phyloP scores from a whole-genome alignment of 2,888 invertebrate species.

The Macaria notata region DNA sequence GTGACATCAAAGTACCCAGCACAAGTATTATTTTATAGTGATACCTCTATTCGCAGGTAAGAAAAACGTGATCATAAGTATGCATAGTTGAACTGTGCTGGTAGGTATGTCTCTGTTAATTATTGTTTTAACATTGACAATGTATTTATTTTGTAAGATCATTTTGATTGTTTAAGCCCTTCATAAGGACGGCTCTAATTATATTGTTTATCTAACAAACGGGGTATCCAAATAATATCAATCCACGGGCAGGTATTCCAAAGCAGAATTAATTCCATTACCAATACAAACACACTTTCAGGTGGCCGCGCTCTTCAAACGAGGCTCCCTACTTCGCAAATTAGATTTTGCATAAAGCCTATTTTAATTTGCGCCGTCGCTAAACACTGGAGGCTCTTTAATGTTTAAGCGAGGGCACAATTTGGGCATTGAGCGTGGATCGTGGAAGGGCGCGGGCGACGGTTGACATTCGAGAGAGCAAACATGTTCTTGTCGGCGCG shows the following conservation, averaged over 20 bases:
- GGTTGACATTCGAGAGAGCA: slow-evolving; percentile 75
- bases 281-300: slow-evolving; percentile 72
- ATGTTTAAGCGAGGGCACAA: slow-evolving; percentile 73
- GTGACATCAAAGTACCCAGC: too few relatives aligned
- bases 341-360: slow-evolving; percentile 81
- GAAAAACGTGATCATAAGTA: too few relatives aligned
- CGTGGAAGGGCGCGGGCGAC: slow-evolving; percentile 47
- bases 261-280: slow-evolving; percentile 75
- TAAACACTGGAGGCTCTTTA: slow-evolving; percentile 76
- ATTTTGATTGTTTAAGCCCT: slow-evolving; percentile 4
- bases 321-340: slow-evolving; percentile 72
- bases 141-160: background rate
- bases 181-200: slow-evolving; percentile 17
- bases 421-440: slow-evolving; percentile 57
- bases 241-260: slow-evolving; percentile 50
- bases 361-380: slow-evolving; percentile 79
- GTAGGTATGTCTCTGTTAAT: too few relatives aligned
- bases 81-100: too few relatives aligned
- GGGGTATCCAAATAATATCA: slow-evolving; percentile 33
- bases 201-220: slow-evolving; percentile 28
- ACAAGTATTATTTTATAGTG: too few relatives aligned
- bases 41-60: too few relatives aligned
- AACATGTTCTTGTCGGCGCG: slow-evolving; percentile 67
- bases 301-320: slow-evolving; percentile 56
- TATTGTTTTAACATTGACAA: too few relatives aligned